A percentile compares a stretch with the other conserved stretches of the same genome.
Evolutionary conservation across 2,113 vertebrate genomes (phyloP).

Genomic region (Plecturocebus donacophilus): DNA sequence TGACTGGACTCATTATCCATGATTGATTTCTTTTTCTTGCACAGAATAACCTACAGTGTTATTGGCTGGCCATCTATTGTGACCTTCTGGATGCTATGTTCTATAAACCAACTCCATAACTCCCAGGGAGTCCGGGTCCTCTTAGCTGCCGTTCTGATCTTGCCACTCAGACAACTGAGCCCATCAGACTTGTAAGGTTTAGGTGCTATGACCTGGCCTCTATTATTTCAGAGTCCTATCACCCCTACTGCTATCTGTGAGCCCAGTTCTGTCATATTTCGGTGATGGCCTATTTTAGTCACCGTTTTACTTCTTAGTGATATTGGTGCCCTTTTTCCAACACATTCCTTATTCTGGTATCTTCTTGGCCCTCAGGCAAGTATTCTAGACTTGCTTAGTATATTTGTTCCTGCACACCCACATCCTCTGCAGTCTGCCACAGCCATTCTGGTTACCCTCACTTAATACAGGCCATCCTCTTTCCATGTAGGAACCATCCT

Average conservation of each 20-base stretch:
- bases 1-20: not conserved
- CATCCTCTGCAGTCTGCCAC: not conserved
- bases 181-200: not conserved
- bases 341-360: conserved; percentile 17
- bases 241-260: not conserved
- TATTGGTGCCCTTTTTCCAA: not conserved
- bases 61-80: not conserved
- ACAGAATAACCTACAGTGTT: not conserved
- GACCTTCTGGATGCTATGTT: not conserved
- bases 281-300: not conserved
- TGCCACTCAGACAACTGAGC: not conserved
- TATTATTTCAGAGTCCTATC: not conserved
- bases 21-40: not conserved
- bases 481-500: not conserved
- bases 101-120: not conserved
- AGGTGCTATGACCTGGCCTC: not conserved
- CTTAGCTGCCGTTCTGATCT: not conserved
- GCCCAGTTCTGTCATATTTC: not conserved
- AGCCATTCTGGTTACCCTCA: not conserved
- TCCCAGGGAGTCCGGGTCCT: not conserved
- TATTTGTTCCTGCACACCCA: not conserved
- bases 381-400: not conserved
- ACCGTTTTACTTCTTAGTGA: not conserved
- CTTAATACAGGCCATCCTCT: not conserved
- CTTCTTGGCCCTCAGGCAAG: not conserved